Conservation (phyloP, 1,140 invertebrate species). For the Drosophila elegans region DNA sequence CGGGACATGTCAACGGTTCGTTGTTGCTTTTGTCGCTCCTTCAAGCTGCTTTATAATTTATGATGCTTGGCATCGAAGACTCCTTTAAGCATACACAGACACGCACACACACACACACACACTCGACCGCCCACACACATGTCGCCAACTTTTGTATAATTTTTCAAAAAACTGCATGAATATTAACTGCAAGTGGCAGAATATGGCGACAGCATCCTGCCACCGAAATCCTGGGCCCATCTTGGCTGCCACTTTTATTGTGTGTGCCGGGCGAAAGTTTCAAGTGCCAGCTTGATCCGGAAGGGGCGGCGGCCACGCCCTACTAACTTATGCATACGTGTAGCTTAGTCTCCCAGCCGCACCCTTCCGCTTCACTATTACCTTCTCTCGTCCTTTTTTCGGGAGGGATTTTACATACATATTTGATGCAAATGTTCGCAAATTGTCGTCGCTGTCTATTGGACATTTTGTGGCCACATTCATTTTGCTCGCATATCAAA, state of each 20-base stretch:
- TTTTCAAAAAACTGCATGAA: constrained; percentile 81
- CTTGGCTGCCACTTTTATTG: constrained; percentile 55
- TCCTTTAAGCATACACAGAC: constrained; percentile 16
- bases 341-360: constrained; percentile 38
- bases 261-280: constrained; percentile 56
- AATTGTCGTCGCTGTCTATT: constrained; percentile 66
- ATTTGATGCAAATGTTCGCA: constrained; percentile 64
- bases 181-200: constrained; percentile 76
- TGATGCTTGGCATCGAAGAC: constrained; percentile 77
- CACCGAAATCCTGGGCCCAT: constrained; percentile 20
- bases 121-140: constrained; percentile 46
- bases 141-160: constrained; percentile 72
- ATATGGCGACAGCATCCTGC: constrained; percentile 11
- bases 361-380: constrained; percentile 14
- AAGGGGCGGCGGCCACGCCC: constrained; percentile 18
- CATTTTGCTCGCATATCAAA: constrained; percentile 39
- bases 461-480: constrained; percentile 52
- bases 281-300: constrained; percentile 48
- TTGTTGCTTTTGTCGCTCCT: constrained; percentile 47
- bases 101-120: background rate
- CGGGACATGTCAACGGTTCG: constrained; percentile 61
- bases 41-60: constrained; percentile 81
- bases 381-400: constrained; percentile 17
- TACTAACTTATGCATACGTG: constrained; percentile 78
- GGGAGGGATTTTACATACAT: constrained; percentile 59